Conservation (phyloP, 2,888 invertebrate species). For the Lamellibrachia columna region DNA sequence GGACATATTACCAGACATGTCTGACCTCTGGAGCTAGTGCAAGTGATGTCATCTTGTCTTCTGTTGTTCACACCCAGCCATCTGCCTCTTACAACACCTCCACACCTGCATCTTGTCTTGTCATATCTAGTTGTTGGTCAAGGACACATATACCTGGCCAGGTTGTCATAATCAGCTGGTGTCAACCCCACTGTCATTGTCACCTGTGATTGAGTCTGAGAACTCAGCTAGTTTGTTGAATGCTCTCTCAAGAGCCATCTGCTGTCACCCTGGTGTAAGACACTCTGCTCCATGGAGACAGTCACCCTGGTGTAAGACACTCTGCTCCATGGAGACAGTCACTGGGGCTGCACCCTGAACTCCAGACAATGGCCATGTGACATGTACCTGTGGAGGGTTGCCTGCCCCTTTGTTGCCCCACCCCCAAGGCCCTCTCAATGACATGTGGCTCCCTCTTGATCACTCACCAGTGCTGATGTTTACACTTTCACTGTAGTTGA, state of each 20-base stretch:
- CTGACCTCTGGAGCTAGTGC: background rate
- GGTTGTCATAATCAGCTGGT: background rate
- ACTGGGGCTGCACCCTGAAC: background rate
- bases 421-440: background rate
- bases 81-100: background rate
- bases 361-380: background rate
- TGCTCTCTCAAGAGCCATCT: background rate
- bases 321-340: background rate
- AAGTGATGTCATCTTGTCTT: background rate
- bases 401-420: background rate
- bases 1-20: background rate
- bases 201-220: background rate
- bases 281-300: background rate
- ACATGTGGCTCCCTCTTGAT: background rate
- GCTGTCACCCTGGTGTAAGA: background rate
- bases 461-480: background rate
- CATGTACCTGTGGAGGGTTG: background rate
- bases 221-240: background rate
- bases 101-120: background rate
- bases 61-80: background rate
- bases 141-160: background rate
- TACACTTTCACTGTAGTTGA: background rate
- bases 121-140: background rate
- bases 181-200: background rate
- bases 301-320: background rate